phyloP scores from a whole-genome alignment of 2,888 invertebrate species.

The Spisula subtruncata region DNA sequence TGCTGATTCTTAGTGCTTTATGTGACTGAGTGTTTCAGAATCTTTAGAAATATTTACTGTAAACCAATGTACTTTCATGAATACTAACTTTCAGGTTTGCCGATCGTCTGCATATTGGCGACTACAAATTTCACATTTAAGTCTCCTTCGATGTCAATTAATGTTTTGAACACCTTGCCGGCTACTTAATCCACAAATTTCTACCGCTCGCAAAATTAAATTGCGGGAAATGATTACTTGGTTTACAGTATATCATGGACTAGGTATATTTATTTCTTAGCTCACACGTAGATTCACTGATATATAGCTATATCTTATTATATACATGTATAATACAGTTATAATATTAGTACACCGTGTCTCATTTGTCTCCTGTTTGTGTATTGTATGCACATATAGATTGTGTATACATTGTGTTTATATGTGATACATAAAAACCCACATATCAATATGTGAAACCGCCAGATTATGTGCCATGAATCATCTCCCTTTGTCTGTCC shows the following conservation, averaged over 20 bases:
- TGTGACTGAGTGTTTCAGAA: too few species aligned
- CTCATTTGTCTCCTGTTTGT: background rate
- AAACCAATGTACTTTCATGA: too few species aligned
- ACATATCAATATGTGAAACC: constrained; percentile 47
- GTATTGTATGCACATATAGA: background rate
- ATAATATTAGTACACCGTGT: background rate
- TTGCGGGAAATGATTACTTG: too few species aligned
- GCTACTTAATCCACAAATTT: background rate
- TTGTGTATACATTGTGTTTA: background rate
- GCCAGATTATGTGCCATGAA: constrained; percentile 30
- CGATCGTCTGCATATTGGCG: too few species aligned
- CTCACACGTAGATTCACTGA: background rate
- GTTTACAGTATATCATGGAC: too few species aligned
- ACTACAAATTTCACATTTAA: background rate
- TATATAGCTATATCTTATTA: too few species aligned
- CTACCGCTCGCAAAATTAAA: too few species aligned
- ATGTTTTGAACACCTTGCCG: background rate
- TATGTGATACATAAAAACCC: constrained; percentile 36
- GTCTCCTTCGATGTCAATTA: background rate
- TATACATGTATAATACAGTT: background rate
- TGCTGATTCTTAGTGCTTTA: too few species aligned
- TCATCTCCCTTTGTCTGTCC: background rate
- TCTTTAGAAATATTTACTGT: too few species aligned
- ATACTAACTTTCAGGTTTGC: too few species aligned
- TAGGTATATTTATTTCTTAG: background rate